A percentile compares a stretch with the other conserved stretches of the same genome.
These are phyloP conservation scores for Anguilla japonica DNA, from an alignment of 2,113 vertebrate genomes.

Conservation along the genomic window DNA sequence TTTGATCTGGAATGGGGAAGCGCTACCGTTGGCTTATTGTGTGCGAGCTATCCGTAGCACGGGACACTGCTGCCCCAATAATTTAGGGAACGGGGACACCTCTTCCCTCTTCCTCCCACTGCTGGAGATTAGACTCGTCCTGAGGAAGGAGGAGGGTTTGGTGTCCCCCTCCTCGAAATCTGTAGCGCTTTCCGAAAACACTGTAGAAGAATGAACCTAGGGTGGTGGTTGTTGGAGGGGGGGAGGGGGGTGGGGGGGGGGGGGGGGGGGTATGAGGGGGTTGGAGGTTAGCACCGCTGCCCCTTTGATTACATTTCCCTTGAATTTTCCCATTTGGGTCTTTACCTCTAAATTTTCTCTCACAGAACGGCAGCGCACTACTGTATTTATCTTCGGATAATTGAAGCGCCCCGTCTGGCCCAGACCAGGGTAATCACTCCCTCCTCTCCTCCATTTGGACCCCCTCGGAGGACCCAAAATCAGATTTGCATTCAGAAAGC, in stretches of 20 bases:
- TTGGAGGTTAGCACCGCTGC: too few species aligned
- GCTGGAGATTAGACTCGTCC: not conserved
- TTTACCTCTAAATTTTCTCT: not conserved
- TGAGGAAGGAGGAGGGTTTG: too few species aligned
- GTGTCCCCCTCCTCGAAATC: too few species aligned
- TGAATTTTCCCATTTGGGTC: not conserved
- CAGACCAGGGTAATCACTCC: not conserved
- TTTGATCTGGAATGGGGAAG: not conserved
- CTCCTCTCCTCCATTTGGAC: not conserved
- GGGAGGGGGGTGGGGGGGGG: too few species aligned
- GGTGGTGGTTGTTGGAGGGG: too few species aligned
- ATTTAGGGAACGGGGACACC: not conserved
- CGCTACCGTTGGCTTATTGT: not conserved
- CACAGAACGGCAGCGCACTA: not conserved
- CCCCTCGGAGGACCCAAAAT: not conserved
- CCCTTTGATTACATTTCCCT: too few species aligned
- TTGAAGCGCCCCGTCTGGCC: not conserved
- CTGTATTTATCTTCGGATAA: not conserved
- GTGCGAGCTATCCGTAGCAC: not conserved
- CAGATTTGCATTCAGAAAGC: constrained; percentile 1
- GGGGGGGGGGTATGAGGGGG: too few species aligned
- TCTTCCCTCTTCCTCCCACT: not conserved
- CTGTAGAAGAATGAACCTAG: too few species aligned
- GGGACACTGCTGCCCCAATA: not conserved
- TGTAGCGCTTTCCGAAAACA: too few species aligned